A percentile compares a stretch with the other conserved stretches of the same genome.
These are phyloP conservation scores for Peromyscus nudipes DNA, from an alignment of 2,797 vertebrate genomes.

Conservation along the genomic window DNA sequence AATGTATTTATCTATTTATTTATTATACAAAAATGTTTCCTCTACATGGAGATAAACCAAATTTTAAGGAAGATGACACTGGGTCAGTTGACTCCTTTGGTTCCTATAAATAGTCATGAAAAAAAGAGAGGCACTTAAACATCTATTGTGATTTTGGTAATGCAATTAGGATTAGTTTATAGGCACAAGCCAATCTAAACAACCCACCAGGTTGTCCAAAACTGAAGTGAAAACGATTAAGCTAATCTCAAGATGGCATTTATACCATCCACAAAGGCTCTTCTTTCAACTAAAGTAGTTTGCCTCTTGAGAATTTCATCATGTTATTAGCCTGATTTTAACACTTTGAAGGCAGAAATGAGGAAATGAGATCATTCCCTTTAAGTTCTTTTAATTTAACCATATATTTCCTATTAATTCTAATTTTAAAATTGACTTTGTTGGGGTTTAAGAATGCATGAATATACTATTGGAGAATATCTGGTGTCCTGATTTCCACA, in stretches of 20 bases:
- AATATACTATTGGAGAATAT: not conserved
- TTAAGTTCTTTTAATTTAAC: slow-evolving; percentile 16
- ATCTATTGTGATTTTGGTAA: not conserved
- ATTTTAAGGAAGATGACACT: not conserved
- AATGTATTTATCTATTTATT: not conserved
- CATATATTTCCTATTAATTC: not conserved
- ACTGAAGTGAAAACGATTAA: not conserved
- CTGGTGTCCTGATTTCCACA: not conserved
- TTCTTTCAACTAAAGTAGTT: not conserved
- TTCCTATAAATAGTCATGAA: slow-evolving; percentile 39
- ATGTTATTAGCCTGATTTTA: not conserved
- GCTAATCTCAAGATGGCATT: not conserved
- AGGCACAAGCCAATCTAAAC: not conserved
- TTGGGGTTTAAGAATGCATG: not conserved
- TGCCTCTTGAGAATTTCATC: slow-evolving; percentile 17
- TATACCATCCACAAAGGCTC: not conserved
- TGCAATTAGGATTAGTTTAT: not conserved
- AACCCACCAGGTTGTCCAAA: not conserved
- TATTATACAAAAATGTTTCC: not conserved
- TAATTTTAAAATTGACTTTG: not conserved
- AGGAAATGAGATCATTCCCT: not conserved
- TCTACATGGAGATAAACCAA: not conserved
- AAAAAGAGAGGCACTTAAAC: slow-evolving; percentile 40
- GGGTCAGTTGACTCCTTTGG: not conserved
- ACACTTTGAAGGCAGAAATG: slow-evolving; percentile 36